Percentiles rank a stretch among this genome's conserved stretches.
Evolutionary conservation across 2,113 vertebrate genomes (phyloP).

Genomic region (Fregetta grallaria): DNA sequence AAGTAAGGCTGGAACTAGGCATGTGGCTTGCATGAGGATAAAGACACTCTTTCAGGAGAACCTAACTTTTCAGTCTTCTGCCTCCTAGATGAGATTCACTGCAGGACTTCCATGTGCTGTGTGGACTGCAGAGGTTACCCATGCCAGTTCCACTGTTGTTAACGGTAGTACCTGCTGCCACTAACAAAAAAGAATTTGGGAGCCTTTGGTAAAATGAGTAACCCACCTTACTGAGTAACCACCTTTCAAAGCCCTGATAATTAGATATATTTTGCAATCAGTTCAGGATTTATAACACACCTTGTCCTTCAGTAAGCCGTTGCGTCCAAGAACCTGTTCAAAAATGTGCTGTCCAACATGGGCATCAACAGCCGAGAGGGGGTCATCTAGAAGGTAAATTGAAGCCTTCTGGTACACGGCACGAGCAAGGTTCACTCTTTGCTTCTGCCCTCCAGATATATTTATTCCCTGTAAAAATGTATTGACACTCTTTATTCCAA

Average conservation of each 20-base stretch:
- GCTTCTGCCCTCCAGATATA: conserved; percentile 94
- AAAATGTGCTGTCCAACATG: conserved; percentile 91
- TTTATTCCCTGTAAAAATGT: conserved; percentile 82
- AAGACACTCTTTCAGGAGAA: background rate
- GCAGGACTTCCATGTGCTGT: background rate
- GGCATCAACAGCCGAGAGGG: conserved; percentile 89
- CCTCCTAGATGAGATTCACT: background rate
- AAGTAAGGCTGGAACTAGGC: background rate
- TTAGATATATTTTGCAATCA: background rate
- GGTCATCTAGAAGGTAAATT: conserved; percentile 90
- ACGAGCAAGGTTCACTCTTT: conserved; percentile 89
- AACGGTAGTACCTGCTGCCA: background rate
- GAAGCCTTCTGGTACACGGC: conserved; percentile 88
- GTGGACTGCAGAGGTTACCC: background rate
- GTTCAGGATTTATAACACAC: conserved; percentile 59
- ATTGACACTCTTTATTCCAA: background rate
- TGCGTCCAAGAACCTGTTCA: conserved; percentile 87
- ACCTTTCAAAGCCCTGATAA: background rate
- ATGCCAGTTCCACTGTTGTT: background rate
- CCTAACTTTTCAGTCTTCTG: background rate
- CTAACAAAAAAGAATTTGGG: background rate
- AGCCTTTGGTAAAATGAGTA: background rate
- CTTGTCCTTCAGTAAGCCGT: conserved; percentile 86
- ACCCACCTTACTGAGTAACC: background rate
- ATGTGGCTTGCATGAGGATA: background rate